Percentiles rank a stretch among this genome's conserved stretches.
phyloP scores from a whole-genome alignment of 2,888 invertebrate species.

The Notodonta ziczac region DNA sequence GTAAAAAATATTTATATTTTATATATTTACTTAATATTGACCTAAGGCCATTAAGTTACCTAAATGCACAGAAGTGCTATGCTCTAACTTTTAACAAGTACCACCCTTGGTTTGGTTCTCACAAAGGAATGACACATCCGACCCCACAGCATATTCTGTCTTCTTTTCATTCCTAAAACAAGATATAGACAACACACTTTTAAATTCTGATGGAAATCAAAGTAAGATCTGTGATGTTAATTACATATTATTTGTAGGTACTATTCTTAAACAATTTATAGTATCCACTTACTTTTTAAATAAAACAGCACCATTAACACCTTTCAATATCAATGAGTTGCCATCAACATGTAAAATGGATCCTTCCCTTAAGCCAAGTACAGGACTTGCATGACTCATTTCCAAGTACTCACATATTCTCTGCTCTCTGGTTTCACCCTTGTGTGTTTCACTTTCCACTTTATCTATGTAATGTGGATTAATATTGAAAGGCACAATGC shows the following conservation, averaged over 20 bases:
- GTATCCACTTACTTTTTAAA: slow-evolving; percentile 85
- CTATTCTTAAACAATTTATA: background rate
- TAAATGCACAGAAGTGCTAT: no score
- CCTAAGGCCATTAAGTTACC: no score
- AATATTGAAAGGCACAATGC: slow-evolving; percentile 92
- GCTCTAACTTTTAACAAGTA: background rate
- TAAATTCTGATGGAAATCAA: no score
- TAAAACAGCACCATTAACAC: slow-evolving; percentile 86
- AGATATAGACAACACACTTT: slow-evolving; percentile 14
- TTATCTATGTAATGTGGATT: slow-evolving; percentile 93
- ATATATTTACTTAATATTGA: no score
- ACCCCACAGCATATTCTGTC: slow-evolving; percentile 79
- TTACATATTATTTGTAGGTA: no score
- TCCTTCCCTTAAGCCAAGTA: slow-evolving; percentile 90
- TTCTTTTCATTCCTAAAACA: slow-evolving; percentile 81
- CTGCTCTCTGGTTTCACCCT: slow-evolving; percentile 92
- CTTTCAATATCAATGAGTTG: slow-evolving; percentile 84
- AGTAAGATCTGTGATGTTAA: no score
- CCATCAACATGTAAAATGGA: slow-evolving; percentile 86
- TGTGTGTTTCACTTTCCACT: slow-evolving; percentile 86
- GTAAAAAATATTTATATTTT: no score
- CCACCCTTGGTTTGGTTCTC: background rate
- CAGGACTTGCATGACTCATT: slow-evolving; percentile 83
- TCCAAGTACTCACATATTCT: slow-evolving; percentile 88
- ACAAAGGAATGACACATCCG: slow-evolving; percentile 85